Evolutionary conservation across 1,140 invertebrate species (phyloP).

Genomic region (Dinothrombium tinctorium): DNA sequence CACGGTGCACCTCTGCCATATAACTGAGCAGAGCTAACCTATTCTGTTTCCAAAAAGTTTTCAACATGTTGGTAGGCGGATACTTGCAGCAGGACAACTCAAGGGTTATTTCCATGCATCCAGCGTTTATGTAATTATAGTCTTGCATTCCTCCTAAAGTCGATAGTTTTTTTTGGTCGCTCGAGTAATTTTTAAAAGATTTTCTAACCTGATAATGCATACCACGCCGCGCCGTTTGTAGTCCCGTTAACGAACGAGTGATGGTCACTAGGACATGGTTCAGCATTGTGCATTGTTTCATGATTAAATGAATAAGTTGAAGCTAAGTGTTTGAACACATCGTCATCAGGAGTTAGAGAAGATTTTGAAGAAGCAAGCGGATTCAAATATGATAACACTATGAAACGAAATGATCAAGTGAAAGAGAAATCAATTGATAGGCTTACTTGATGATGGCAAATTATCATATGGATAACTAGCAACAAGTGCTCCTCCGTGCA

Average conservation of each 20-base stretch:
- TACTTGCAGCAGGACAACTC: conserved; percentile 95
- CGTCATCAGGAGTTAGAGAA: conserved; percentile 18
- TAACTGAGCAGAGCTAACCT: conserved; percentile 62
- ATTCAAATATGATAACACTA: neutral
- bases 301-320: conserved; percentile 20
- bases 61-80: conserved; percentile 53
- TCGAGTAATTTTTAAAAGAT: neutral
- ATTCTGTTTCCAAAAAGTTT: conserved; percentile 86
- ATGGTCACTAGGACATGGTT: conserved; percentile 21
- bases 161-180: no score
- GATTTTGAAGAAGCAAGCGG: neutral
- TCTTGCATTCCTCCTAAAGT: conserved; percentile 63
- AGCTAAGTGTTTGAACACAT: conserved; percentile 19
- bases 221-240: conserved; percentile 78
- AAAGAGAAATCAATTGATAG: neutral
- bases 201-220: conserved; percentile 46
- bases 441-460: conserved; percentile 8
- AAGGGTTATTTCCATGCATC: conserved; percentile 92
- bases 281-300: conserved; percentile 20
- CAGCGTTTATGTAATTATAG: conserved; percentile 91
- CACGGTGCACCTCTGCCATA: conserved; percentile 50
- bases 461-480: conserved; percentile 29
- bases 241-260: conserved; percentile 57
- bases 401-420: neutral
- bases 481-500: conserved; percentile 32